Evolutionary conservation across 2,797 vertebrate genomes (phyloP).

Genomic region (Brotula barbata): DNA sequence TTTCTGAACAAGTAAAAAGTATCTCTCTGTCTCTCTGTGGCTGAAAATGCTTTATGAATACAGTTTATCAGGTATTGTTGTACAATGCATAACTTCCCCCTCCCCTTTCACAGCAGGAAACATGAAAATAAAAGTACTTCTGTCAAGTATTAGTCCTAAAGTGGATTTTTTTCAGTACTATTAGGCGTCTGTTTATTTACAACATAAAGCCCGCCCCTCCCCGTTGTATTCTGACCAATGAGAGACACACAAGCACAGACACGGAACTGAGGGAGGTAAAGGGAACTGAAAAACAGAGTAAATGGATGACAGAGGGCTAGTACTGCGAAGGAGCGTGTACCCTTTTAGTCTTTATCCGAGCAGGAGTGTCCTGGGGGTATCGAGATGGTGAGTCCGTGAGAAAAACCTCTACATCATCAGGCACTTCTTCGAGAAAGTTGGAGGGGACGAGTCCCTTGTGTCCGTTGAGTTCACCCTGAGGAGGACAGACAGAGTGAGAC

Average conservation of each 20-base stretch:
- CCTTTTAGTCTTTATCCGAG: slow-evolving; percentile 93
- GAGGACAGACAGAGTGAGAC: slow-evolving; percentile 33
- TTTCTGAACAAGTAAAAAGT: slow-evolving; percentile 67
- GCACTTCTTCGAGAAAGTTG: slow-evolving; percentile 99
- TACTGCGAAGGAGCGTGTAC: slow-evolving; percentile 86
- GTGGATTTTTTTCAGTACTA: slow-evolving; percentile 54
- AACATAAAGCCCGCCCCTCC: slow-evolving; percentile 56
- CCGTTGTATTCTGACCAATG: slow-evolving; percentile 52
- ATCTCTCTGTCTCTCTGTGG: slow-evolving; percentile 47
- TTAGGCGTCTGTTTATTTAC: slow-evolving; percentile 73
- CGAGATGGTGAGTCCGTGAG: slow-evolving; percentile 88
- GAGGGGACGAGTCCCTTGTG: slow-evolving; percentile 98
- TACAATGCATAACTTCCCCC: slow-evolving; percentile 65
- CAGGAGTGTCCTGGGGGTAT: slow-evolving; percentile 83
- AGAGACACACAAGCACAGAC: slow-evolving; percentile 71
- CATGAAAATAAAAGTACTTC: slow-evolving; percentile 76
- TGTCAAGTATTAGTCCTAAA: slow-evolving; percentile 72
- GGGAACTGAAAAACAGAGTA: slow-evolving; percentile 63
- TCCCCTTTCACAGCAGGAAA: slow-evolving; percentile 70
- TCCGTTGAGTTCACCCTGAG: slow-evolving; percentile 93
- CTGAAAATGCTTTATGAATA: slow-evolving; percentile 81
- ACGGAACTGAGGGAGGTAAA: slow-evolving; percentile 69
- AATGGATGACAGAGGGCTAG: slow-evolving; percentile 78
- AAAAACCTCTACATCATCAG: slow-evolving; percentile 97
- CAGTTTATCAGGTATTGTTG: slow-evolving; percentile 62